Evolutionary conservation across 1,140 invertebrate species (phyloP).

Genomic region (Ostrea denselamellosa): DNA sequence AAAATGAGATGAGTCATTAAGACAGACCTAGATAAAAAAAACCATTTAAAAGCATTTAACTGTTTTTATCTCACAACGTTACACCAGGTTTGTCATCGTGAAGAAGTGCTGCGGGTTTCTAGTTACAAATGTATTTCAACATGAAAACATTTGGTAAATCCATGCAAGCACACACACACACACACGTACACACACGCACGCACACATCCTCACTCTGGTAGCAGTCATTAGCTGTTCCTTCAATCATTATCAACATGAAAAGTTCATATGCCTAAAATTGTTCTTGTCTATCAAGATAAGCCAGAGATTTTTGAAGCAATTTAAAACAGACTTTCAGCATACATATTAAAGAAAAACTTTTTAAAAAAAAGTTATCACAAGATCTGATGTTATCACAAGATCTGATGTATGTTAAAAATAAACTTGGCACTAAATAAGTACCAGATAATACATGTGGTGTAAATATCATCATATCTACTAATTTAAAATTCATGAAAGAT

Average conservation of each 20-base stretch:
- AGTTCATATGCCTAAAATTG: not conserved
- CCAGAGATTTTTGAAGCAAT: not conserved
- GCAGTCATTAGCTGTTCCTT: not conserved
- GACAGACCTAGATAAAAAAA: not conserved
- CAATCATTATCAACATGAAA: not conserved
- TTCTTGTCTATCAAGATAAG: conserved; percentile 17
- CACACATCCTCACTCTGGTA: not conserved
- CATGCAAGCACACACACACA: not conserved
- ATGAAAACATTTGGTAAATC: not conserved
- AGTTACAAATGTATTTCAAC: conserved; percentile 3
- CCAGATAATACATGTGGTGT: not conserved
- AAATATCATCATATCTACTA: not conserved
- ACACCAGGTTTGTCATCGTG: not conserved
- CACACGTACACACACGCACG: not conserved
- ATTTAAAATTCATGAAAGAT: not conserved
- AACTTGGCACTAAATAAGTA: not conserved
- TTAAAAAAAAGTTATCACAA: not conserved
- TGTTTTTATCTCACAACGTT: not conserved
- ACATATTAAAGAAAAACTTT: not conserved
- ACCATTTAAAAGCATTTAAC: not conserved
- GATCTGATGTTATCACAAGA: too few relatives aligned
- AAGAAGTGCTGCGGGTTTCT: not conserved
- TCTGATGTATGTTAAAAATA: conserved; percentile 26
- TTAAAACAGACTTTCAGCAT: not conserved
- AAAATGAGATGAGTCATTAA: conserved; percentile 22